A percentile compares a stretch with the other conserved stretches of the same genome.
phyloP scores from a whole-genome alignment of 1,140 invertebrate genomes.

The Cydia fagiglandana region DNA sequence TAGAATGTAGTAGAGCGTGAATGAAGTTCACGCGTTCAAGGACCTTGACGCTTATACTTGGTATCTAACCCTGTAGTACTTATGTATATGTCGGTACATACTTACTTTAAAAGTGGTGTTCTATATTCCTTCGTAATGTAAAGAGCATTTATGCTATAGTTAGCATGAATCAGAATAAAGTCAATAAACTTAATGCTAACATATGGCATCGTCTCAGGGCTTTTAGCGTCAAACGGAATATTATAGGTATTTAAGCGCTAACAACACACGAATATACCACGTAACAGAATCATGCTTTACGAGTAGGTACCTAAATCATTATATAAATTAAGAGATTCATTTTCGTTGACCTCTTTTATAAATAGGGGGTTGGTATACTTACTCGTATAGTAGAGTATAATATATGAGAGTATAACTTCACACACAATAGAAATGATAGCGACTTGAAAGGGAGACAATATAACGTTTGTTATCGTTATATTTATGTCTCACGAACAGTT shows the following conservation, averaged over 20 bases:
- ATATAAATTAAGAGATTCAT: too few species aligned
- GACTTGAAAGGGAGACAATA: not conserved
- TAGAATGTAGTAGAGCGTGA: not conserved
- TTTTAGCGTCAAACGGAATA: too few species aligned
- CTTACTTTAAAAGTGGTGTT: not conserved
- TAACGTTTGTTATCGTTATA: not conserved
- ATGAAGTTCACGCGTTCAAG: slow-evolving; percentile 16
- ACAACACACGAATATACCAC: too few species aligned
- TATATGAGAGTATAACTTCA: not conserved
- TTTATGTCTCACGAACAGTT: not conserved
- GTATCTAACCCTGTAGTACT: not conserved
- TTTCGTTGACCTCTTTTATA: not conserved
- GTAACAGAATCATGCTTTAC: too few species aligned
- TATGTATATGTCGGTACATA: not conserved
- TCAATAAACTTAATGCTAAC: too few species aligned
- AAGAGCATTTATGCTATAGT: not conserved
- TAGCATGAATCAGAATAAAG: too few species aligned
- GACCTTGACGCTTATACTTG: not conserved
- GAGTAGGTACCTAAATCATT: too few species aligned
- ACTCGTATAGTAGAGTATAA: not conserved
- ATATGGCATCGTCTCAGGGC: too few species aligned
- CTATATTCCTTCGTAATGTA: not conserved
- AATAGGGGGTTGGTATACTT: not conserved
- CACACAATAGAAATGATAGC: slow-evolving; percentile 7
- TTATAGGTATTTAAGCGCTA: too few species aligned